phyloP scores from a whole-genome alignment of 2,888 invertebrate genomes.

The Strigamia transsilvanica region DNA sequence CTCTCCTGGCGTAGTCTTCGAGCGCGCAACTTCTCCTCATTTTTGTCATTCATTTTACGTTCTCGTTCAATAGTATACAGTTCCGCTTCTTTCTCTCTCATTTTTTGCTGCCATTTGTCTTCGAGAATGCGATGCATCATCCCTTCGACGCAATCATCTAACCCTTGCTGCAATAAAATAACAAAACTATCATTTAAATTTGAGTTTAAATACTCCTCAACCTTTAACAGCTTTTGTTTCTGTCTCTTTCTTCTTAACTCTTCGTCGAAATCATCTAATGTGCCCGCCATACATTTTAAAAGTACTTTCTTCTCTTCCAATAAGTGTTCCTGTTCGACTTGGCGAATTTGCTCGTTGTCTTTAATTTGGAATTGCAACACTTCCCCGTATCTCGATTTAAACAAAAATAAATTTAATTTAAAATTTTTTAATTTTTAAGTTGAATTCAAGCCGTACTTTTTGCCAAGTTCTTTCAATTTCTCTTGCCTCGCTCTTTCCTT shows the following conservation, averaged over 20 bases:
- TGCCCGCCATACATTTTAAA: not conserved
- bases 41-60: not conserved
- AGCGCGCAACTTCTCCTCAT: not conserved
- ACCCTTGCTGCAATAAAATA: constrained; percentile 31
- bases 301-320: constrained; percentile 11
- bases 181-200: not conserved
- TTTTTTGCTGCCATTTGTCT: constrained; percentile 50
- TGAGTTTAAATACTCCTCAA: no score
- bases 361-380: constrained; percentile 38
- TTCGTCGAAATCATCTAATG: constrained; percentile 34
- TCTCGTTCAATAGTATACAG: not conserved
- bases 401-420: not conserved
- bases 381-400: constrained; percentile 5
- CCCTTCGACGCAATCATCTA: constrained; percentile 39
- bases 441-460: constrained; percentile 1
- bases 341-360: constrained; percentile 18
- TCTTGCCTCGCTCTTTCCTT: not conserved
- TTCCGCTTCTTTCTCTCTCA: constrained; percentile 13
- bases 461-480: constrained; percentile 23
- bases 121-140: constrained; percentile 47
- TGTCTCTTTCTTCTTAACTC: constrained; percentile 33
- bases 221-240: constrained; percentile 23
- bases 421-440: not conserved
- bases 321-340: not conserved
- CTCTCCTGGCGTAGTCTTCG: not conserved